These are phyloP conservation scores for Protosalanx chinensis DNA, from an alignment of 2,797 vertebrate genomes.

Conservation along the genomic window DNA sequence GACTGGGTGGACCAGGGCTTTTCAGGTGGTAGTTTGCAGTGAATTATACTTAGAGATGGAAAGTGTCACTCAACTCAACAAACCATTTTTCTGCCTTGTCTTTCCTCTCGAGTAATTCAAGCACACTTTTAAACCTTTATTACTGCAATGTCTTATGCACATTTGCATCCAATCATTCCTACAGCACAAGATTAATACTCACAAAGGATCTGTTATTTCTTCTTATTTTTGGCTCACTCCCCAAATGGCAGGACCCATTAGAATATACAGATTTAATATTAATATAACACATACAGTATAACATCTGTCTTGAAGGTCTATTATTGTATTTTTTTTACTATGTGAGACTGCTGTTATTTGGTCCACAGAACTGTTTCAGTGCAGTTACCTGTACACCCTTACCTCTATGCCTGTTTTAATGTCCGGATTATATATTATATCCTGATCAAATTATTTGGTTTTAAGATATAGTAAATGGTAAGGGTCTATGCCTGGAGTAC, in stretches of 20 bases:
- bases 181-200: background rate
- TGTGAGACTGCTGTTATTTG: background rate
- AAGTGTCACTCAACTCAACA: conserved; percentile 71
- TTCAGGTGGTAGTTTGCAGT: conserved; percentile 63
- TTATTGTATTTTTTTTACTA: no score
- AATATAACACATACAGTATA: background rate
- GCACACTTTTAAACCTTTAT: conserved; percentile 52
- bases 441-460: no score
- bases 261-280: background rate
- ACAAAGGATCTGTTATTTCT: no score
- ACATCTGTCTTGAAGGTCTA: background rate
- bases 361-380: background rate
- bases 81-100: conserved; percentile 70
- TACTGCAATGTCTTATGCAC: background rate
- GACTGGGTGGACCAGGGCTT: conserved; percentile 34
- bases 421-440: no score
- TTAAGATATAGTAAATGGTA: no score
- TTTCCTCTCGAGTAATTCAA: conserved; percentile 61
- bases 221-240: background rate
- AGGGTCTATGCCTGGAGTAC: no score
- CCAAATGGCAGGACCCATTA: no score
- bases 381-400: background rate
- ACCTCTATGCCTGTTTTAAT: background rate
- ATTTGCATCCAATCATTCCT: background rate
- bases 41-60: conserved; percentile 64